Evolutionary conservation across 2,888 invertebrate species (phyloP).

Genomic region (Salticus scenicus): DNA sequence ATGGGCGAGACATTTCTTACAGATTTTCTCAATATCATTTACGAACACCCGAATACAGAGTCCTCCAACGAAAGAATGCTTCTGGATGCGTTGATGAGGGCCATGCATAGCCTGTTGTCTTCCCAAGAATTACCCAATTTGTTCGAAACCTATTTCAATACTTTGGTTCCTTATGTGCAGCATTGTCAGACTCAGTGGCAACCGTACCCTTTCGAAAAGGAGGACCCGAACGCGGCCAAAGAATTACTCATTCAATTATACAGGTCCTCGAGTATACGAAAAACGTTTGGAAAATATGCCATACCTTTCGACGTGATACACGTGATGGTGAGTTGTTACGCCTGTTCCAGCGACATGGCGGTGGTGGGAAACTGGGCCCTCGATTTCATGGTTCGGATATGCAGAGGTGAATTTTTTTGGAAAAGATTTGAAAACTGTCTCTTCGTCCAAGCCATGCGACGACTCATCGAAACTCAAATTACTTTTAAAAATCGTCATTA

Average conservation of each 20-base stretch:
- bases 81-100: too few relatives aligned
- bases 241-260: not conserved
- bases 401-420: not conserved
- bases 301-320: slow-evolving; percentile 3
- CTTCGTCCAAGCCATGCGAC: not conserved
- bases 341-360: not conserved
- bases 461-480: not conserved
- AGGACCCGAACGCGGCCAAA: not conserved
- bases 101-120: too few relatives aligned
- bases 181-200: too few relatives aligned
- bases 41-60: too few relatives aligned
- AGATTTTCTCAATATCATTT: too few relatives aligned
- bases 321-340: slow-evolving; percentile 5
- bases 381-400: not conserved
- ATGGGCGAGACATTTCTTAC: too few relatives aligned
- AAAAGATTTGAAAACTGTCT: not conserved
- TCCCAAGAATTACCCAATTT: too few relatives aligned
- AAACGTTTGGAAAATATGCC: not conserved
- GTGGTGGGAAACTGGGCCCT: not conserved
- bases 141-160: too few relatives aligned
- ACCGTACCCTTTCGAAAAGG: too few relatives aligned
- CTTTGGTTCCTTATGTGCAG: too few relatives aligned
- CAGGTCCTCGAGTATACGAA: not conserved
- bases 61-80: too few relatives aligned
- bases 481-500: not conserved